Evolutionary conservation across 2,113 vertebrate species (phyloP), one percentile per base, ranked within the genome.

Genomic region (Poecilia latipinna): DNA sequence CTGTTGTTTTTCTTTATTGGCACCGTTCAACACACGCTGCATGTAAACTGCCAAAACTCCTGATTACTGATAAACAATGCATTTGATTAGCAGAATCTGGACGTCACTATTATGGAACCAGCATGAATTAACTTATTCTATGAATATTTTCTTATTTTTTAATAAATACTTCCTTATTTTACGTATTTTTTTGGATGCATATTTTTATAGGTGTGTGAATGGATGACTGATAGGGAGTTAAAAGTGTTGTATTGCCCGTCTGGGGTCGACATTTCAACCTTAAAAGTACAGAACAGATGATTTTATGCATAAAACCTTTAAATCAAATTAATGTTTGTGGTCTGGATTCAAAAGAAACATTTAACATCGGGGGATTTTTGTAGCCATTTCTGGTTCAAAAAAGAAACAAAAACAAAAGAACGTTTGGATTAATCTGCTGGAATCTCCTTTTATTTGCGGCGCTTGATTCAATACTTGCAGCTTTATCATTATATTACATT

Each of bases 331-430:
- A 19, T 22, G 61, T 57, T 63, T 28, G 3, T 61, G 60, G n/a
- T 61, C 15, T 32, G 29, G 65, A 77, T 73, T 73, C 74, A 35
- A 54, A 31, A 73, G 68, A 73, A 70, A 80, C 5, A 48, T 61
- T 35, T 37, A 73, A 73, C n/a, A 61, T 78, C 68, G 62, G 8
- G 62, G 75, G 88, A 83, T 90, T 90, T 83, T 77, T 68, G 75
- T 39, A 66, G 37, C 35, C 75, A 74, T 76, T 88, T 83, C 68
- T 57, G 48, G 48, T 54, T 54, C 19, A 8, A 54, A 24, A 57
- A 57, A n/a, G 17, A 37, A 37, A 24, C 44, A n/a, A 57, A 24
- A 57, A 57, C 19, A 24, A 76, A 82, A 84, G 82, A 79, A 84
- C 70, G 24, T 67, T 54, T 10, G 63, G 32, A 82, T 82, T 85